phyloP scores from a whole-genome alignment of 30 jellyfish, hydroid and myxozoan genomes.

The Haliclystus octoradiatus region DNA sequence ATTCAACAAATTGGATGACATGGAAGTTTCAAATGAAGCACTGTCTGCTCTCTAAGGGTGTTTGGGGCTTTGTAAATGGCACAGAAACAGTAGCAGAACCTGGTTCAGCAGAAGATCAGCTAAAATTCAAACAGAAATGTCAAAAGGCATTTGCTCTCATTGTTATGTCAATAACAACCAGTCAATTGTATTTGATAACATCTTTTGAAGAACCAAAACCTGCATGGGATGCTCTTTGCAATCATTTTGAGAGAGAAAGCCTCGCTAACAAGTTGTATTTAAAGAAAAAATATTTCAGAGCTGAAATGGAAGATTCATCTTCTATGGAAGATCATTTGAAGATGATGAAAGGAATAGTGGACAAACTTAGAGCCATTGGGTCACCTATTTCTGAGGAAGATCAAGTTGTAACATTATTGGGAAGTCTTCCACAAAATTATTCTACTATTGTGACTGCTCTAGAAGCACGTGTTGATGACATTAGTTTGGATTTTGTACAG shows the following conservation, averaged over 20 bases:
- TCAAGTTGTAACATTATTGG: conserved; percentile 2
- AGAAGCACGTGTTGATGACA: conserved; percentile 1
- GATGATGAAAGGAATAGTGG: background rate
- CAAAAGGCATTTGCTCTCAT: no score
- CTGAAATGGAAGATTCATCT: background rate
- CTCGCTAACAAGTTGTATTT: background rate
- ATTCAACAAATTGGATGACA: background rate
- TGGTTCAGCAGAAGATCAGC: background rate
- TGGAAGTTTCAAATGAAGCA: conserved; percentile 6
- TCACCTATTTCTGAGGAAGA: conserved; percentile 8
- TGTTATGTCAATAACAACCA: no score
- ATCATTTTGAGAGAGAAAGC: conserved; percentile 1
- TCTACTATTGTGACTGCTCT: background rate
- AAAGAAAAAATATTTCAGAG: background rate
- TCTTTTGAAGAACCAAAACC: no score
- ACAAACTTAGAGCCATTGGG: conserved; percentile 1
- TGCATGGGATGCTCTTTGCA: no score
- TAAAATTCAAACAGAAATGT: background rate
- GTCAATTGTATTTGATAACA: no score
- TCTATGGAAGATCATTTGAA: background rate
- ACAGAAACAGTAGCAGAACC: background rate
- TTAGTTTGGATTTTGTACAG: background rate
- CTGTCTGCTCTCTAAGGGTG: background rate
- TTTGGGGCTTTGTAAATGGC: conserved; percentile 1
- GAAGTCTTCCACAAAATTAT: conserved; percentile 3